Evolutionary conservation across 2,888 invertebrate genomes (phyloP), one percentile per base, ranked within the genome.

Genomic region (Spialia ferax): DNA sequence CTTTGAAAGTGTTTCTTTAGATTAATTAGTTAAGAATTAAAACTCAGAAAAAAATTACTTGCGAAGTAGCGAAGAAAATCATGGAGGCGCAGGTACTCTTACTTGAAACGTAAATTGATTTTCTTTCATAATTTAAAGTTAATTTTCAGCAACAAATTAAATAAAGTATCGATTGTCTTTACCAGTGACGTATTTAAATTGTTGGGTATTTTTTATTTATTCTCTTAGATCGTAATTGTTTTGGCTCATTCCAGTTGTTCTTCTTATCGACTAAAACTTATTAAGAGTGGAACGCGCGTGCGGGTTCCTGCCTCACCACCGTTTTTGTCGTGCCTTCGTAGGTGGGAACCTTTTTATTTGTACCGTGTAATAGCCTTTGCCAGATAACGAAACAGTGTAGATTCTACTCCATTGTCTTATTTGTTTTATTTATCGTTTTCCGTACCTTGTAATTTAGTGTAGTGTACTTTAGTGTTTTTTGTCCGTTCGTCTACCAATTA

Each of bases 321-420:
- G 23, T 60, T 61, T 61, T 48, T 48, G 56, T 48, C 48, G 26
- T 32, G 29, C 45, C 29, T 42, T 78, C 80, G 83, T 85, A 83
- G 85, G 83, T 82, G 84, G 85, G 79, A 79, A 81, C 81, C 79
- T 83, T 86, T 85, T 87, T 87, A 82, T 87, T 82, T 82, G 78
- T 81, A 77, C 80, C 78, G 71, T 78, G 83, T 87, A 84, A 88
- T 83, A 82, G 83, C 72, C 77, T 78, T 73, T 72, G 67, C 70
- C 64, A 80, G 81, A 82, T 82, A 81, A 82, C 76, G 72, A 69
- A 70, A 54, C 74, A 73, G 72, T 69, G 69, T 72, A 68, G 76
- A 45, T 50, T 50, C 48, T 23, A 22, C 52, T 42, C 79, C 76
- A 84, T 78, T 81, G 79, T 80, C 75, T 77, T 74, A 74, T 70